A percentile compares a stretch with the other conserved stretches of the same genome.
Conservation (phyloP, 2,888 invertebrate species). For the Leucozona laternaria region DNA sequence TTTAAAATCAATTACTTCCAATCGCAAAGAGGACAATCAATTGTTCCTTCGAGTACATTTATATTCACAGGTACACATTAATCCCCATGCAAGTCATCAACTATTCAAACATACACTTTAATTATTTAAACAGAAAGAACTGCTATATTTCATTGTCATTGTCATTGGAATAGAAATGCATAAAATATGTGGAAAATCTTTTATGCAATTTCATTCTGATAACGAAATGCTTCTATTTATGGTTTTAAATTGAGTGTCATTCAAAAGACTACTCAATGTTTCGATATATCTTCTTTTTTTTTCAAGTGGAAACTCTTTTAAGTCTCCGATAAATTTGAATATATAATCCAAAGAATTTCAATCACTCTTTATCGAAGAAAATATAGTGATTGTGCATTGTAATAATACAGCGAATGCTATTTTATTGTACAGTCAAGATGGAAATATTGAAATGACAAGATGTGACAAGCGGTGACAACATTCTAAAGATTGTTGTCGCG, state of each 20-base stretch:
- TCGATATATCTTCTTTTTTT: not conserved
- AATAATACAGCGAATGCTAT: slow-evolving; percentile 16
- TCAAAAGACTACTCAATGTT: slow-evolving; percentile 16
- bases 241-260: slow-evolving; percentile 29
- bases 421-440: not conserved
- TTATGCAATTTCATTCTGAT: not conserved
- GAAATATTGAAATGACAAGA: slow-evolving; percentile 9
- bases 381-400: slow-evolving; percentile 14
- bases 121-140: not conserved
- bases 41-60: not conserved
- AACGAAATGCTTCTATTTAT: slow-evolving; percentile 43
- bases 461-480: not conserved
- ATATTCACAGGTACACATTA: not conserved
- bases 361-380: not conserved
- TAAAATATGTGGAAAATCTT: slow-evolving; percentile 29
- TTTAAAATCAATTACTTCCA: slow-evolving; percentile 57
- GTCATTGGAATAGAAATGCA: slow-evolving; percentile 26
- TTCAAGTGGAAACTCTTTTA: slow-evolving; percentile 40
- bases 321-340: slow-evolving; percentile 61
- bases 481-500: slow-evolving; percentile 15
- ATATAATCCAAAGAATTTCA: slow-evolving; percentile 25
- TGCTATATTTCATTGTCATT: not conserved
- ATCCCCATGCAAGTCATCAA: not conserved
- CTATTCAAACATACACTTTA: not conserved
- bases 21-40: slow-evolving; percentile 11